Conservation (phyloP, 2,888 invertebrate genomes). For the Oscheius onirici region DNA sequence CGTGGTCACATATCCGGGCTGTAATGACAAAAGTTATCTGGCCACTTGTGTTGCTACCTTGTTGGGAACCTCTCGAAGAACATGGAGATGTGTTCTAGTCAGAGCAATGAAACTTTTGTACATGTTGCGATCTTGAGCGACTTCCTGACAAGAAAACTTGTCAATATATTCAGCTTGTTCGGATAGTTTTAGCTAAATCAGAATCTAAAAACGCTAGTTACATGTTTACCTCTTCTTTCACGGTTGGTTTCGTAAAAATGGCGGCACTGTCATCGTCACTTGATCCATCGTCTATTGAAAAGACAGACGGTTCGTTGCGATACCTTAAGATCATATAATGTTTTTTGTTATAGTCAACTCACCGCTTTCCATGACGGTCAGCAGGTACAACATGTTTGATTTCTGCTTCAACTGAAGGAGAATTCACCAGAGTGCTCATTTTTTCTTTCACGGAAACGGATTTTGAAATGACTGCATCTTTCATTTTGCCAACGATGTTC, state of each 20-base stretch:
- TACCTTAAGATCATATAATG: constrained; percentile 19
- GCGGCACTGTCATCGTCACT: constrained; percentile 41
- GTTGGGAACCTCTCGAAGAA: constrained; percentile 55
- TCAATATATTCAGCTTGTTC: constrained; percentile 83
- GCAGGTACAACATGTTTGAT: constrained; percentile 82
- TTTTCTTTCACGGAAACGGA: constrained; percentile 83
- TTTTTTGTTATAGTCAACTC: neutral
- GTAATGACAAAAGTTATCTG: neutral
- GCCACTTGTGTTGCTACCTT: constrained; percentile 23
- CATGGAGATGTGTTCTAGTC: constrained; percentile 64
- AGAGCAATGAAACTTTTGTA: constrained; percentile 58
- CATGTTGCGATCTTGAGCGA: constrained; percentile 75
- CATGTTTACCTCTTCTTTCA: constrained; percentile 45
- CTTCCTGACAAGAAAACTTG: constrained; percentile 90
- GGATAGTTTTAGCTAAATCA: constrained; percentile 45
- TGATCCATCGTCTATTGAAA: constrained; percentile 51
- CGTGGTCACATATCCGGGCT: constrained; percentile 82
- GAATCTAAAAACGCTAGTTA: neutral
- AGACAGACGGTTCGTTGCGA: constrained; percentile 41
- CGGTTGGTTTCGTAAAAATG: constrained; percentile 29
- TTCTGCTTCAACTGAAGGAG: constrained; percentile 5
- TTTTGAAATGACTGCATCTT: constrained; percentile 84
- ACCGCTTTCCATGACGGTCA: constrained; percentile 81
- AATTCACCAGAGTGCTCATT: constrained; percentile 23
- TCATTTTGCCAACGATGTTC: constrained; percentile 52